Conservation (phyloP, 2,888 invertebrate species). For the Amorpha juglandis region DNA sequence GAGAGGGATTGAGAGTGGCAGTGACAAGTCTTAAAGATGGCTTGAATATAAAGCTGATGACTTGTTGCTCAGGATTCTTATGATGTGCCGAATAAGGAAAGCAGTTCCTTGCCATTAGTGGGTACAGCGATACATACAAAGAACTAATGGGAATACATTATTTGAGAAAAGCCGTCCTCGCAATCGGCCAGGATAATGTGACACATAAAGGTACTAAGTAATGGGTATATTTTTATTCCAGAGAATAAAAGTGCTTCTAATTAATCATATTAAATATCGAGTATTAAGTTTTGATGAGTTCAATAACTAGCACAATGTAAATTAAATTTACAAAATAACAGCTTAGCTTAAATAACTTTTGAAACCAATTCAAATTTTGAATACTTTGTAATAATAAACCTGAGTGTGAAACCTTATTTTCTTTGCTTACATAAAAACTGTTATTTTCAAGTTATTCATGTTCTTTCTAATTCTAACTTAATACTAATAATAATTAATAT, state of each 20-base stretch:
- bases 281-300: background rate
- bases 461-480: no score
- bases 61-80: background rate
- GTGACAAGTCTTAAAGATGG: background rate
- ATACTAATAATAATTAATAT: no score
- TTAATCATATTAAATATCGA: background rate
- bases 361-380: no score
- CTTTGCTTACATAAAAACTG: no score
- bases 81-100: conserved; percentile 1
- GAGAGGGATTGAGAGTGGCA: conserved; percentile 3
- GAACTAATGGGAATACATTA: background rate
- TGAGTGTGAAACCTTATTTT: no score
- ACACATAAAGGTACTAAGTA: background rate
- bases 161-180: background rate
- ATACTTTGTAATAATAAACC: no score
- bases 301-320: no score
- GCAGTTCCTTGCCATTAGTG: background rate
- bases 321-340: no score
- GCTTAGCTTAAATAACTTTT: no score
- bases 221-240: background rate
- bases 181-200: background rate
- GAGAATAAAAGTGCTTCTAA: background rate
- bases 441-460: no score
- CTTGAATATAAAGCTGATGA: no score
- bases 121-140: background rate